These are phyloP conservation scores for Lagenorhynchus albirostris DNA, from an alignment of 2,113 vertebrate genomes.

Conservation along the genomic window DNA sequence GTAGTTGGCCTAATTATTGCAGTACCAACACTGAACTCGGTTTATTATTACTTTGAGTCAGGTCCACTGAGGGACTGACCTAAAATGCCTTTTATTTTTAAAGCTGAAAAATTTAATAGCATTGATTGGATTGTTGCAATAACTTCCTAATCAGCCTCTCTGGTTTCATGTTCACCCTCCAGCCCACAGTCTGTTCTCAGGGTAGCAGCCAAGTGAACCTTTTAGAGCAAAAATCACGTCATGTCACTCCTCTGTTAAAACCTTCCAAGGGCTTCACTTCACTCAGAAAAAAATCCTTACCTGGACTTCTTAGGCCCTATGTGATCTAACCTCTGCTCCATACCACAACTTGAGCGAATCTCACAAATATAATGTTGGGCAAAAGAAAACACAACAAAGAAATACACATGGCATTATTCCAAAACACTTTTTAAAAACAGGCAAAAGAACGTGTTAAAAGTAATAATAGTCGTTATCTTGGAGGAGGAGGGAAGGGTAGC, in stretches of 20 bases:
- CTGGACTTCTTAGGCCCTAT: not conserved
- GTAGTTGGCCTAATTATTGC: conserved; percentile 44
- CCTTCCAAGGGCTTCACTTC: not conserved
- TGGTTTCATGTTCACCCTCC: not conserved
- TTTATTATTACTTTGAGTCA: conserved; percentile 33
- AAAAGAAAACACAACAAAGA: not conserved
- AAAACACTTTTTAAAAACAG: not conserved
- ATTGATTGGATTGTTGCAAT: not conserved
- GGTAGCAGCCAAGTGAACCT: not conserved
- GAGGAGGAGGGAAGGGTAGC: not conserved
- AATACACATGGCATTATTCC: not conserved
- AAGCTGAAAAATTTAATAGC: not conserved
- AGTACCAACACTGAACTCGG: not conserved
- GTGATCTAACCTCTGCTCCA: not conserved
- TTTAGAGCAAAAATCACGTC: not conserved
- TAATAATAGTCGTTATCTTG: not conserved
- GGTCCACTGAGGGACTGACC: conserved; percentile 50
- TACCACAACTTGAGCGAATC: not conserved
- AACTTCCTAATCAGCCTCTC: not conserved
- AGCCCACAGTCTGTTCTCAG: not conserved
- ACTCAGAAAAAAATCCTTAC: not conserved
- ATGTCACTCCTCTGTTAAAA: not conserved
- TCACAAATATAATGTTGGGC: not conserved
- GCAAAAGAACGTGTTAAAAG: not conserved
- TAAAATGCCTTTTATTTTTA: conserved; percentile 51